phyloP scores from a whole-genome alignment of 2,797 vertebrate genomes.

The Momotus momota region DNA sequence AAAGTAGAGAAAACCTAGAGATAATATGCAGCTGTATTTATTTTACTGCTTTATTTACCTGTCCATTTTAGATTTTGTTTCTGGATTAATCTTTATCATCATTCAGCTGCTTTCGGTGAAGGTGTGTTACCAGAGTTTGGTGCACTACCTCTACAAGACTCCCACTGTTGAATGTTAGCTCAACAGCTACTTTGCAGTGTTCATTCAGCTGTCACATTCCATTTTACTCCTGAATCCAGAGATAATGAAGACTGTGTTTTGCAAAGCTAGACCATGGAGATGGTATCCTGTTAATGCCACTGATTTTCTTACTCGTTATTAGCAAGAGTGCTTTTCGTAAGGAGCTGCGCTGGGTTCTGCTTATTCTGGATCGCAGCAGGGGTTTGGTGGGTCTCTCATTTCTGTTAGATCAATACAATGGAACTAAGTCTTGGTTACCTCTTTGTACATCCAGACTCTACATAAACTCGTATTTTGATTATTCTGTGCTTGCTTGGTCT shows the following conservation, averaged over 20 bases:
- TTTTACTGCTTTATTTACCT: neutral
- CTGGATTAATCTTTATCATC: neutral
- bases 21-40: neutral
- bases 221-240: neutral
- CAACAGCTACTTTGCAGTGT: neutral
- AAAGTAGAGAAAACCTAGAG: neutral
- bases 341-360: neutral
- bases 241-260: neutral
- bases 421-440: neutral
- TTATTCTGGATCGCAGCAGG: neutral
- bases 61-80: neutral
- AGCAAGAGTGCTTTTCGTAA: neutral
- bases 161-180: neutral
- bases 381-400: neutral
- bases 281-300: neutral
- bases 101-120: neutral
- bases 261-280: neutral
- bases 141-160: neutral
- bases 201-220: neutral
- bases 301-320: neutral
- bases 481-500: neutral
- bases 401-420: neutral
- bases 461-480: neutral
- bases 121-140: neutral
- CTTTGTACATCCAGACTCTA: neutral